Conservation (phyloP, 2,888 invertebrate genomes). For the Drosophila mulleri region DNA sequence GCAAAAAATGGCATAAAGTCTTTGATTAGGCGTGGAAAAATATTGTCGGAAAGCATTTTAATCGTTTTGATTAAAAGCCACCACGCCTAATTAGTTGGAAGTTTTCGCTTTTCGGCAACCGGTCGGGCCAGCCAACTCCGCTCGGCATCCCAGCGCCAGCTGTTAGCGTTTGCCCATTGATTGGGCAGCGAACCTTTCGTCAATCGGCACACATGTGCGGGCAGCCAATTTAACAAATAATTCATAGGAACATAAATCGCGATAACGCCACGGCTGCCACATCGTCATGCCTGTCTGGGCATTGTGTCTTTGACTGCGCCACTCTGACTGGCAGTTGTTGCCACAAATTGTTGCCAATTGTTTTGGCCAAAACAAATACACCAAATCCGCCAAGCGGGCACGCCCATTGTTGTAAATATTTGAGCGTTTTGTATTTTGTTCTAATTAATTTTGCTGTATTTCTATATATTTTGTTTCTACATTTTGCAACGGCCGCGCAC, state of each 20-base stretch:
- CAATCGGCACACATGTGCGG: conserved; percentile 70
- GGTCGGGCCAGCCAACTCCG: conserved; percentile 34
- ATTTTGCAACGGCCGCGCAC: conserved; percentile 50
- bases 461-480: not conserved
- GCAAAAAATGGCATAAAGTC: conserved; percentile 76
- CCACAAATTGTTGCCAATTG: conserved; percentile 79
- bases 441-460: conserved; percentile 70
- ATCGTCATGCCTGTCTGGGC: conserved; percentile 57
- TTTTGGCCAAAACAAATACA: conserved; percentile 72
- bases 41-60: conserved; percentile 81
- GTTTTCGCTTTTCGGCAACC: conserved; percentile 52
- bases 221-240: conserved; percentile 79
- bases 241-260: conserved; percentile 80
- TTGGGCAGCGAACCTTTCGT: conserved; percentile 68
- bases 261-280: conserved; percentile 68
- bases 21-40: conserved; percentile 81
- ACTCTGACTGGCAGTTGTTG: conserved; percentile 61
- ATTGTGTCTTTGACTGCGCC: conserved; percentile 52
- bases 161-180: conserved; percentile 27
- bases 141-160: conserved; percentile 21
- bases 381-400: conserved; percentile 59
- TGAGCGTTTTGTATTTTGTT: conserved; percentile 75
- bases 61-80: conserved; percentile 80
- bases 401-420: conserved; percentile 79
- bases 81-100: conserved; percentile 79